Evolutionary conservation across 2,797 vertebrate genomes (phyloP).

Genomic region (Enteromius fasciolatus): DNA sequence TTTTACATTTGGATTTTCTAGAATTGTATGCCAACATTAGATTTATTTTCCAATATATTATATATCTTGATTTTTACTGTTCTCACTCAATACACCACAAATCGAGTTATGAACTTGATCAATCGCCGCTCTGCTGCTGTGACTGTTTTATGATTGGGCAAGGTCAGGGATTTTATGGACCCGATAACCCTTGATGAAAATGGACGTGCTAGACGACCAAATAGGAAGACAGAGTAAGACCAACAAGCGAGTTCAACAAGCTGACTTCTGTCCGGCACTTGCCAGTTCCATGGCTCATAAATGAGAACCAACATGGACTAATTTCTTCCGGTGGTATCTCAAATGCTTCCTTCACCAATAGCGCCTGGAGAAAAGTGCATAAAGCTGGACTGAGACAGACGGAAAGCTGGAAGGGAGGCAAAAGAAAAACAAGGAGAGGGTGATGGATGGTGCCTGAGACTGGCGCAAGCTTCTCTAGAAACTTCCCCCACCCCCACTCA

Average conservation of each 20-base stretch:
- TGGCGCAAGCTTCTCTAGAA: constrained; percentile 18
- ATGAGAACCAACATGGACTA: constrained; percentile 70
- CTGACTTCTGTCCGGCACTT: constrained; percentile 57
- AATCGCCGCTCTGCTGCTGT: constrained; percentile 68
- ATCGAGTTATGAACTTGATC: constrained; percentile 79
- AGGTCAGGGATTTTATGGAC: constrained; percentile 79
- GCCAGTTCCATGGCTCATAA: constrained; percentile 73
- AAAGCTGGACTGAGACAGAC: constrained; percentile 54
- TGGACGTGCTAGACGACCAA: constrained; percentile 62
- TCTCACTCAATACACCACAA: constrained; percentile 65
- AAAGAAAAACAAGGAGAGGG: constrained; percentile 46
- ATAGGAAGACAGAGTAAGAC: constrained; percentile 54
- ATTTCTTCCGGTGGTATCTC: constrained; percentile 72
- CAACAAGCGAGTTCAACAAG: constrained; percentile 29
- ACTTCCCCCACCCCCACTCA: constrained; percentile 67
- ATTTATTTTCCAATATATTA: constrained; percentile 67
- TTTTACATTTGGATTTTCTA: constrained; percentile 78
- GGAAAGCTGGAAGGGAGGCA: constrained; percentile 72
- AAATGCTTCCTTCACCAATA: constrained; percentile 60
- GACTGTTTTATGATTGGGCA: constrained; percentile 77
- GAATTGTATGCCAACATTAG: constrained; percentile 69
- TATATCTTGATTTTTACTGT: constrained; percentile 72
- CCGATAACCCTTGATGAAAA: constrained; percentile 75
- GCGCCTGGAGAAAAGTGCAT: constrained; percentile 59
- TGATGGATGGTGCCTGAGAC: constrained; percentile 58